Conservation (phyloP, 2,888 invertebrate genomes). For the Carpatolechia fugitivella region DNA sequence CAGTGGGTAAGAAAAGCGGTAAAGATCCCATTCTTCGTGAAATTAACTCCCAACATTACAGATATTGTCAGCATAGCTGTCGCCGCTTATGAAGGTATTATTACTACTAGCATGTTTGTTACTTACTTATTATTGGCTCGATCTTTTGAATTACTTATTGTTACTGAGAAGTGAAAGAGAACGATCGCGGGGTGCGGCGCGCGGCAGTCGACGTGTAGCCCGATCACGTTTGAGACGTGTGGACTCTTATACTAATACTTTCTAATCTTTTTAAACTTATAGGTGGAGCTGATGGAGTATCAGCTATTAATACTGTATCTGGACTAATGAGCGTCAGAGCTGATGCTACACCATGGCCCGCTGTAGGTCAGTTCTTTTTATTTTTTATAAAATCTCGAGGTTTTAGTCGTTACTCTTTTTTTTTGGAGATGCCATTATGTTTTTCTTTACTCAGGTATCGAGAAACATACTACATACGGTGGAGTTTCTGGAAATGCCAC, state of each 20-base stretch:
- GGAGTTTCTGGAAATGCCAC: conserved; percentile 97
- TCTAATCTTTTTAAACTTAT: conserved; percentile 16
- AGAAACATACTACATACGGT: conserved; percentile 94
- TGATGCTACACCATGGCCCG: conserved; percentile 94
- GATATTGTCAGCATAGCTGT: conserved; percentile 92
- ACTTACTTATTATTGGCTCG: too few species aligned
- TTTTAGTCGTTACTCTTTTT: too few species aligned
- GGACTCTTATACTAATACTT: too few species aligned
- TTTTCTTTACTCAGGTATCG: conserved; percentile 69
- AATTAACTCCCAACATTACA: conserved; percentile 98
- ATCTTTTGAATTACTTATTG: too few species aligned
- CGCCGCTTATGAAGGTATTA: conserved; percentile 92
- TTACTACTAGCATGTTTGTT: too few species aligned
- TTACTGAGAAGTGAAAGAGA: too few species aligned
- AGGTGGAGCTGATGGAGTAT: conserved; percentile 96
- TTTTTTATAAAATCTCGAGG: background rate
- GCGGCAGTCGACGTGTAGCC: too few species aligned
- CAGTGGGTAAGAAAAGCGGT: conserved; percentile 92
- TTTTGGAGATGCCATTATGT: too few species aligned
- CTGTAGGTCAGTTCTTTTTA: conserved; percentile 81
- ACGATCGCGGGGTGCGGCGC: too few species aligned
- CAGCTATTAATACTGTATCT: conserved; percentile 98
- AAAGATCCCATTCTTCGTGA: conserved; percentile 97
- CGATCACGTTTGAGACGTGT: too few species aligned
- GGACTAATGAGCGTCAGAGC: conserved; percentile 93